phyloP scores from a whole-genome alignment of 1,140 invertebrate species.

The Trichoplusia ni region DNA sequence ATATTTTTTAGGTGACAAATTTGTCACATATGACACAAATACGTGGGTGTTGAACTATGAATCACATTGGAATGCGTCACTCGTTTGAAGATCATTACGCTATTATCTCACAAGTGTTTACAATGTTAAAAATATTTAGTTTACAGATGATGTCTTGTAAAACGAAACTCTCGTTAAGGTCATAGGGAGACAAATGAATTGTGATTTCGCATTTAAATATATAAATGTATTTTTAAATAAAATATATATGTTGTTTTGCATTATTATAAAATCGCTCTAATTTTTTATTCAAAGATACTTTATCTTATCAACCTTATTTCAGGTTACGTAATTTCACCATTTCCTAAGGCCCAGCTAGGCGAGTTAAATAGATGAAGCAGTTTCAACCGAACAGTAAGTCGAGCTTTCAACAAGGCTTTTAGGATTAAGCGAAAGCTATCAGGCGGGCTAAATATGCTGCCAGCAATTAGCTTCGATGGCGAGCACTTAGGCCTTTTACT shows the following conservation, averaged over 20 bases:
- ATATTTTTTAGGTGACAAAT: background rate
- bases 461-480: conserved; percentile 12
- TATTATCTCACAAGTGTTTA: conserved; percentile 20
- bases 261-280: no score
- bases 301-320: background rate
- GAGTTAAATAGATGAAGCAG: conserved; percentile 21
- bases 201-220: no score
- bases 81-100: conserved; percentile 1
- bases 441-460: conserved; percentile 5
- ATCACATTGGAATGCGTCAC: conserved; percentile 22
- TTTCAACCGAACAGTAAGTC: conserved; percentile 1
- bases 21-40: background rate
- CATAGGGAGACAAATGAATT: no score
- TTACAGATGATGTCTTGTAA: no score
- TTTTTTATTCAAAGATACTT: no score
- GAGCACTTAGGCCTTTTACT: background rate
- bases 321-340: background rate
- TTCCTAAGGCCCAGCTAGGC: background rate
- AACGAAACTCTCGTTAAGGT: background rate
- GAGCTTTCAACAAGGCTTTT: conserved; percentile 1
- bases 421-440: conserved; percentile 23
- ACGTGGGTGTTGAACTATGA: conserved; percentile 12
- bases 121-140: background rate
- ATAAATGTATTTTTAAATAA: no score
- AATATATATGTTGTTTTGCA: no score